Base-by-base conservation (phyloP, 2,113 vertebrate species). In the Catagonus wagneri region DNA sequence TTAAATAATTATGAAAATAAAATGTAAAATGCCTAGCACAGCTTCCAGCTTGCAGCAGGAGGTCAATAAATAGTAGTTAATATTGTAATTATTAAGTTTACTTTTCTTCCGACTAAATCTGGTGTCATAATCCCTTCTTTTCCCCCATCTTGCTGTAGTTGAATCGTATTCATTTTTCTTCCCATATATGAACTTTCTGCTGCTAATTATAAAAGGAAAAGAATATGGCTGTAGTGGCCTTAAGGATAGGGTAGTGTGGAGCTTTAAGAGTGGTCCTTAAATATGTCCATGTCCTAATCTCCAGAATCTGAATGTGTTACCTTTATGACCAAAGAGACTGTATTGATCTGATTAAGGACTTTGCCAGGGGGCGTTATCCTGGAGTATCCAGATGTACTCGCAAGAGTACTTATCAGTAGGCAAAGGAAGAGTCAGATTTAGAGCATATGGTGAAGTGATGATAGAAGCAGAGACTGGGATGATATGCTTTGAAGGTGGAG, bases 21-120 rank as follows among this genome's bases (percentile, higher is more conserved):
- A 89, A 56, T 81, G 3, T 85, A 80, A 95, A 85, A 92, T 92
- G 14, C 11, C 15, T 71, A 68, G 15, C 27, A 92, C 7, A 56
- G 16, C 83, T 93, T 96, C 34, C 36, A 95, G 27, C 29, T 78
- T 61, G 39, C 29, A 93, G 9, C 76, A 89, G 60, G 44, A 91
- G 16, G 3, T 93, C 36, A 89, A 65, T 95, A 95, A 92, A 16
- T 93, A 86, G 39, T 71, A 89, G 13, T 89, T 89, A 72, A 66
- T 76, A 23, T 76, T 80, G 4, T 52, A 89, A 54, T 81, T 56
- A 88, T 78, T 58, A 85, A 93, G 39, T 22, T 94, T 66, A 75
- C 14, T 71, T 92, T 93, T 89, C 27, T 80, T 44, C 27, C 22
- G 91, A 25, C n/a, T 78, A 68, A 94, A 74, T 27, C 11, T 81